Evolutionary conservation across 2,797 vertebrate species (phyloP).

Genomic region (Otus scops): DNA sequence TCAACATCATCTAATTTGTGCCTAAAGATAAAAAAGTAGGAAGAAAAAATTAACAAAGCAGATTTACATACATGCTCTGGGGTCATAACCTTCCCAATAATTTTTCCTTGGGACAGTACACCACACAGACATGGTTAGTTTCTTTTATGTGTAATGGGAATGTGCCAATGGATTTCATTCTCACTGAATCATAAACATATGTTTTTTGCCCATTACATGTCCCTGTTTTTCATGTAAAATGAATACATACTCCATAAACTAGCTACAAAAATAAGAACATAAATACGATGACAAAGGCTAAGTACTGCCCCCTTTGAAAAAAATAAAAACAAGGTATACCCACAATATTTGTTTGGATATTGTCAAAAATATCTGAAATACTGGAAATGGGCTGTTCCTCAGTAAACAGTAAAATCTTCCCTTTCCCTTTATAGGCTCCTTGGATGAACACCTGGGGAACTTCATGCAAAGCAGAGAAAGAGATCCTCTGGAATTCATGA

Average conservation of each 20-base stretch:
- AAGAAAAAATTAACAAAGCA: not conserved
- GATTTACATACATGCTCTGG: not conserved
- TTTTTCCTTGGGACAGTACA: not conserved
- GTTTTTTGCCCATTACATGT: fast-evolving
- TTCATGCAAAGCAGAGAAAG: not conserved
- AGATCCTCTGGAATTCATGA: not conserved
- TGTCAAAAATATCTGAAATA: not conserved
- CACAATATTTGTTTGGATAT: not conserved
- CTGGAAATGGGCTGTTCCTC: not conserved
- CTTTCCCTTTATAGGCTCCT: not conserved
- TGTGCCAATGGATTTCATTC: not conserved
- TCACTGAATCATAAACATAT: not conserved
- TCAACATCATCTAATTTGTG: not conserved
- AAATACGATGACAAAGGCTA: not conserved
- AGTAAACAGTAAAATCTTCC: not conserved
- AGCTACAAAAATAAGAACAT: not conserved
- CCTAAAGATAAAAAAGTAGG: not conserved
- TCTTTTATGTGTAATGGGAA: not conserved
- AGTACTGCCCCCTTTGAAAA: not conserved
- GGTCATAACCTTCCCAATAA: not conserved
- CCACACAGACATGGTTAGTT: not conserved
- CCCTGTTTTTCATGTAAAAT: not conserved
- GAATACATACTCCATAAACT: not conserved
- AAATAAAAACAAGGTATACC: not conserved
- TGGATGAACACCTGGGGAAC: not conserved